phyloP scores from a whole-genome alignment of 2,113 vertebrate genomes.

The Butorides virescens region DNA sequence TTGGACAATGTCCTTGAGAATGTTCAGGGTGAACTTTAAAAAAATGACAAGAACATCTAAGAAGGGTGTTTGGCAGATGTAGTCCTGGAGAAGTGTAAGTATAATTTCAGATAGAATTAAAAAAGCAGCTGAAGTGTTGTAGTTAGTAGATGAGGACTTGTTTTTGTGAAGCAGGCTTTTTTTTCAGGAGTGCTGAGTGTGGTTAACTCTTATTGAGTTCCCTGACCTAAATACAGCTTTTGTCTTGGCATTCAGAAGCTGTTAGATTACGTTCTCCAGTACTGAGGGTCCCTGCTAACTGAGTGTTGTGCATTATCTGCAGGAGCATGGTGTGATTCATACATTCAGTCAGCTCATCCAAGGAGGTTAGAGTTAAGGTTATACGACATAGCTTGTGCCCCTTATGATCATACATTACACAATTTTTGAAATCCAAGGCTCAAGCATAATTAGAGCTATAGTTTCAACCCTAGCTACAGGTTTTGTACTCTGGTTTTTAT shows the following conservation, averaged over 20 bases:
- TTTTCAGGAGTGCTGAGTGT: not conserved
- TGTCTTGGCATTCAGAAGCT: not conserved
- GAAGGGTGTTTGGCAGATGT: not conserved
- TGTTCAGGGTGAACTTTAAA: not conserved
- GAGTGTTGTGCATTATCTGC: not conserved
- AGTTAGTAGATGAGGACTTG: not conserved
- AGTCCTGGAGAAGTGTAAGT: not conserved
- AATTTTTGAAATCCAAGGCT: not conserved
- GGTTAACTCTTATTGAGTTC: not conserved
- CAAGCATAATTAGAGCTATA: not conserved
- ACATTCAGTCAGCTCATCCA: not conserved
- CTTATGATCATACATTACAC: not conserved
- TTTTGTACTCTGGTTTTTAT: slow-evolving; percentile 9
- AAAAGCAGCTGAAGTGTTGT: not conserved
- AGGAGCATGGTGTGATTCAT: not conserved
- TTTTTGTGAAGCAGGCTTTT: not conserved
- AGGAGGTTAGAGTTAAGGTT: not conserved
- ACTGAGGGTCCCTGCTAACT: not conserved
- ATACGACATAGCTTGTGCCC: not conserved
- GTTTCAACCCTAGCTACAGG: not conserved
- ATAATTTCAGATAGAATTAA: not conserved
- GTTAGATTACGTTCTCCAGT: not conserved
- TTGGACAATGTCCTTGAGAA: not conserved
- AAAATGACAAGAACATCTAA: not conserved
- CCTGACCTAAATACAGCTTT: not conserved